Evolutionary conservation across 2,888 invertebrate species (phyloP), one percentile per base, ranked within the genome.

Genomic region (Cryptocheilus praepositus): DNA sequence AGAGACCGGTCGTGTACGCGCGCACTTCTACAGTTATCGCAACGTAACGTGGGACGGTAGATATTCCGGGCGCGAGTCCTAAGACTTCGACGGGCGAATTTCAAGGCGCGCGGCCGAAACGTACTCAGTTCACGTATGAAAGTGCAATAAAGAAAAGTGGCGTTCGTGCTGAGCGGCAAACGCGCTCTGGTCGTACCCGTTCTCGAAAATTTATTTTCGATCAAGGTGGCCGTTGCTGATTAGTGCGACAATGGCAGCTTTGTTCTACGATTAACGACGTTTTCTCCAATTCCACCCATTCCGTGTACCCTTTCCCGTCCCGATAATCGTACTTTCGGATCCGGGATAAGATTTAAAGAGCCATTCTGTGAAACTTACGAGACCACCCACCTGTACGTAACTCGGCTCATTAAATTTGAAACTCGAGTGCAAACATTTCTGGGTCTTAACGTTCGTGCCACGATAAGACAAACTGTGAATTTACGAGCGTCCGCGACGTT

Each of bases 131-230:
- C 74, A 76, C 80, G 81, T 77, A 81, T 77, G 79, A 77, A 80
- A 77, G 73, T 73, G 76, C 77, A 78, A 81, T 81, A 81, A 81
- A 79, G 81, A 82, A 82, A 79, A 79, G 76, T 81, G 74, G 70
- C 76, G 68, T 79, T 78, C 79, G 81, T 81, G 81, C 78, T 62
- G 61, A 77, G 53, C 76, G 60, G 36, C 55, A 45, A 28, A 7
- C 4, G 16, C 45, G 11, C 58, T 36, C 56, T 46, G 21, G 21
- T 36, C 53, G 52, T 19, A 46, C 69, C 58, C 73, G 45, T 54
- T 60, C 64, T 19, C 61, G 64, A 66, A 65, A 71, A 79, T 79
- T 77, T 79, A 79, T 79, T 79, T 75, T 72, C 79, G 79, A 79
- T 79, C 79, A 79, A 72, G 71, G 61, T 70, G 77, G 67, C 75